phyloP scores from a whole-genome alignment of 2,113 vertebrate species.

The Lagopus muta region DNA sequence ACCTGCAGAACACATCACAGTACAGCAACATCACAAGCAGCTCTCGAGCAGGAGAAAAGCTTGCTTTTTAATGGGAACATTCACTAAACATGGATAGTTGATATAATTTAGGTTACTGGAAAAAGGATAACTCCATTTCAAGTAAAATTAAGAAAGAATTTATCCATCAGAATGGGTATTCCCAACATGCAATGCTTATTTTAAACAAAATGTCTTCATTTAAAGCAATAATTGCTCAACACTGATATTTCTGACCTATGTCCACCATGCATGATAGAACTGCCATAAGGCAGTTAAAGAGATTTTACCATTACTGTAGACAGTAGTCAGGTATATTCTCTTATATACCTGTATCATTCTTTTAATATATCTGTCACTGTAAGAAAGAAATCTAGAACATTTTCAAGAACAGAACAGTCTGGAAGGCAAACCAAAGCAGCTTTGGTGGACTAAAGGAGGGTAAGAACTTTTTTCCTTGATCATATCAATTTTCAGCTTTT shows the following conservation, averaged over 20 bases:
- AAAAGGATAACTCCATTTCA: not conserved
- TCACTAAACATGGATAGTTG: not conserved
- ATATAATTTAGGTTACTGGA: not conserved
- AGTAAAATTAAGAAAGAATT: not conserved
- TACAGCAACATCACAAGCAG: not conserved
- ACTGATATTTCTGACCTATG: not conserved
- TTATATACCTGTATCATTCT: not conserved
- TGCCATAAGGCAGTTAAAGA: not conserved
- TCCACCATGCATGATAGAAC: not conserved
- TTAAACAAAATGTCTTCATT: accelerated
- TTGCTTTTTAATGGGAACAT: not conserved
- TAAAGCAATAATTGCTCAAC: not conserved
- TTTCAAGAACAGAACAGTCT: not conserved
- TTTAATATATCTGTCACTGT: not conserved
- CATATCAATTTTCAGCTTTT: not conserved
- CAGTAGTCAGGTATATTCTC: not conserved
- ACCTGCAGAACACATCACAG: not conserved
- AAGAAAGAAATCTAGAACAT: not conserved
- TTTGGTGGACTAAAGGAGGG: not conserved
- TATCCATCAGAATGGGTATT: not conserved
- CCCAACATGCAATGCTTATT: not conserved
- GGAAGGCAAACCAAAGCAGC: not conserved
- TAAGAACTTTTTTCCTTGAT: not conserved
- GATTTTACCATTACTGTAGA: not conserved
- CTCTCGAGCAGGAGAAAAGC: not conserved